phyloP scores from a whole-genome alignment of 2,113 vertebrate species.

The Hymenochirus boettgeri region DNA sequence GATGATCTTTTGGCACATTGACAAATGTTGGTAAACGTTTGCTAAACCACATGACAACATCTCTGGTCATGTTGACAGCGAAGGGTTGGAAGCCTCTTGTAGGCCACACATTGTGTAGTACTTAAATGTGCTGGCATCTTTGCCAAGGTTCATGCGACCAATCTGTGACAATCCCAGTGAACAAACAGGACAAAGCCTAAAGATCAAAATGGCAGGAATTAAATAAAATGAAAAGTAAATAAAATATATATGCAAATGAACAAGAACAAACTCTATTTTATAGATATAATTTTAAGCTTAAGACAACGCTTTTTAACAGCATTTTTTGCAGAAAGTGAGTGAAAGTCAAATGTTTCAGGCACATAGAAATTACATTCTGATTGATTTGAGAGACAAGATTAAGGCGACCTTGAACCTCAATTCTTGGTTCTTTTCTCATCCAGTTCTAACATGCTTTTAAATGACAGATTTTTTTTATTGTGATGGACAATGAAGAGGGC shows the following conservation, averaged over 20 bases:
- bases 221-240: background rate
- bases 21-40: conserved; percentile 94
- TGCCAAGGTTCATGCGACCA: conserved; percentile 95
- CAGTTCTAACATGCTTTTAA: background rate
- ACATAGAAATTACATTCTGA: too few relatives aligned
- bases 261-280: too few relatives aligned
- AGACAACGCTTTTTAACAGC: too few relatives aligned
- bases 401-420: too few relatives aligned
- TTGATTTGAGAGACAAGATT: too few relatives aligned
- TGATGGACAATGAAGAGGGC: background rate
- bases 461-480: background rate
- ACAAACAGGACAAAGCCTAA: conserved; percentile 93
- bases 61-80: conserved; percentile 95
- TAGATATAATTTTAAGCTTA: too few relatives aligned
- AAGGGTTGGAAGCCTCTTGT: conserved; percentile 96
- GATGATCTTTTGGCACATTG: conserved; percentile 88
- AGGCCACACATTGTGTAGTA: conserved; percentile 97
- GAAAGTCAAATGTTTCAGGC: too few relatives aligned
- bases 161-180: conserved; percentile 86
- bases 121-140: conserved; percentile 92
- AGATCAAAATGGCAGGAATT: too few relatives aligned
- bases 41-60: conserved; percentile 98
- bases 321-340: too few relatives aligned
- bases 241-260: too few relatives aligned
- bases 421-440: background rate